Base-by-base conservation (phyloP, 2,888 invertebrate species). In the Agonopterix heracliana region DNA sequence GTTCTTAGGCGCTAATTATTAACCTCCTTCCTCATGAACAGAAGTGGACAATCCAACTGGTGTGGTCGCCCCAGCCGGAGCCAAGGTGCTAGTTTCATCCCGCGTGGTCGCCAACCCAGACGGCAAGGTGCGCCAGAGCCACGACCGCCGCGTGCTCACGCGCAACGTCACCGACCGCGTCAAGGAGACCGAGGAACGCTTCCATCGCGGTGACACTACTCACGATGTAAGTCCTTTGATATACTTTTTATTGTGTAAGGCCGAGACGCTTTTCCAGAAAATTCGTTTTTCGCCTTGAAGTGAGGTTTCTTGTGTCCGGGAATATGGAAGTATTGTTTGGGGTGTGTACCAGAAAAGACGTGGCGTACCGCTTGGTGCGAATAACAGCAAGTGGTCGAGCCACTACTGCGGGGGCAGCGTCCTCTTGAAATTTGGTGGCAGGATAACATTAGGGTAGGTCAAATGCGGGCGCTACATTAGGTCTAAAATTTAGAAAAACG, bases 151-250 rank as follows among this genome's bases (percentile, higher is more conserved):
- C 34, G 92, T 96, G 51, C 91, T 94, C 59, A 95, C 95, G 44
- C 90, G 95, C 53, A 95, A 96, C 79, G 93, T 96, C 72, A 93
- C 92, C 43, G 94, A 96, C 66, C 93, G 95, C 62, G 91, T 93
- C 38, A 89, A 93, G 55, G 96, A 96, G 80, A 95, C 94, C 0
- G 96, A 96, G 81, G 95, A 96, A 82, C 91, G 94, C 52, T 93
- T 93, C 64, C 94, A 96, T 69, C 88, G 93, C 49, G 96, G 96
- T 35, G 95, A 96, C 71, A 94, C 96, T 67, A 94, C 95, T 46
- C 96, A 96, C 79, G 93, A 96, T 90, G 96, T 96, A 68, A 91
- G 91, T 85, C 46, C 41, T 45, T 26, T 13, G 26, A 26, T 26
- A 26, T 26, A 26, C 26, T 26, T 26, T 38, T 1, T 41, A 12